phyloP scores from a whole-genome alignment of 2,113 vertebrate genomes.

The Pangasianodon hypophthalmus region DNA sequence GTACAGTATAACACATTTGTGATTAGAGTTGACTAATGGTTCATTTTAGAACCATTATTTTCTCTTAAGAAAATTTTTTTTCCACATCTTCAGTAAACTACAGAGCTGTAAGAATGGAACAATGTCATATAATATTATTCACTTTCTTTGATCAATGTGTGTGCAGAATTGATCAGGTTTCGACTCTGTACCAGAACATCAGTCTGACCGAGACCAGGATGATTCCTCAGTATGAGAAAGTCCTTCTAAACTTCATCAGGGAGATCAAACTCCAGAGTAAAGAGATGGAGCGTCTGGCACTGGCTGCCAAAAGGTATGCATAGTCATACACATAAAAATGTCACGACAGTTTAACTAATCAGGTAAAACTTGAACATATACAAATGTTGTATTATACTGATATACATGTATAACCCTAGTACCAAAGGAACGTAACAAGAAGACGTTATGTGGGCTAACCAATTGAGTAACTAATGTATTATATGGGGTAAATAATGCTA shows the following conservation, averaged over 20 bases:
- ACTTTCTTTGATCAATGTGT: not conserved
- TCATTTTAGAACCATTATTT: no score
- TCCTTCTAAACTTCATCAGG: constrained; percentile 86
- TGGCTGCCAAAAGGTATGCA: constrained; percentile 88
- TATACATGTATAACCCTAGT: not conserved
- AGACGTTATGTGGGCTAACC: no score
- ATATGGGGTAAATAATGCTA: not conserved
- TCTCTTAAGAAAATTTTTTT: no score
- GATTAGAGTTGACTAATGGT: not conserved
- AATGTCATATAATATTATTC: not conserved
- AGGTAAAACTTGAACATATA: not conserved
- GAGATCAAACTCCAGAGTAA: constrained; percentile 90
- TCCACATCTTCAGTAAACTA: no score
- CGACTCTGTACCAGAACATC: constrained; percentile 90
- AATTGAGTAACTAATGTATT: no score
- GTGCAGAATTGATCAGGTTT: constrained; percentile 83
- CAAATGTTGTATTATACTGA: not conserved
- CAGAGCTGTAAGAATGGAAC: not conserved
- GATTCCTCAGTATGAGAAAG: constrained; percentile 85
- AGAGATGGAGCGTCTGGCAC: constrained; percentile 92
- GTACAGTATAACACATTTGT: constrained; percentile 23
- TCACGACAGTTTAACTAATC: not conserved
- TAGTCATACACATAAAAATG: not conserved
- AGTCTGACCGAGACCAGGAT: constrained; percentile 87
- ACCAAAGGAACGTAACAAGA: not conserved